Evolutionary conservation across 1,140 invertebrate species (phyloP).

Genomic region (Myzus persicae): DNA sequence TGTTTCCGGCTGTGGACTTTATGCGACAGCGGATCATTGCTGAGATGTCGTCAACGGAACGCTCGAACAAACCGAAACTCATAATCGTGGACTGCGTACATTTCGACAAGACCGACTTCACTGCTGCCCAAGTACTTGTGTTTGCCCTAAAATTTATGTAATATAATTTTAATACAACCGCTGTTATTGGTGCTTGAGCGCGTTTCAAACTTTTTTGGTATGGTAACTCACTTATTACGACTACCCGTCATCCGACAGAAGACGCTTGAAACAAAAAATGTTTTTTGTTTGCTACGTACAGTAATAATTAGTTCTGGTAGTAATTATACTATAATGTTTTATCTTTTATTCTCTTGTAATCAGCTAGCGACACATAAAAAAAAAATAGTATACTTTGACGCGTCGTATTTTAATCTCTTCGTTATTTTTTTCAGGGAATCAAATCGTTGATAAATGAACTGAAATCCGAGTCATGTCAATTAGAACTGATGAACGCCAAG

Average conservation of each 20-base stretch:
- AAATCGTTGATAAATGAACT: slow-evolving; percentile 46
- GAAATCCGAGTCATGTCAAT: not conserved
- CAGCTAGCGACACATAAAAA: too few species aligned
- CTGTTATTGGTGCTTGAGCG: not conserved
- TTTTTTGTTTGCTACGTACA: too few species aligned
- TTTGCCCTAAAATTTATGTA: not conserved
- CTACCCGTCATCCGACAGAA: too few species aligned
- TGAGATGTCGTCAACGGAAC: not conserved
- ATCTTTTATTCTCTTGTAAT: not conserved
- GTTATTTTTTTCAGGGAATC: slow-evolving; percentile 31
- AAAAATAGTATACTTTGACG: not conserved
- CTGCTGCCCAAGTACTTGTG: slow-evolving; percentile 64
- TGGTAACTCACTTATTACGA: not conserved
- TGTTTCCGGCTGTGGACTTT: slow-evolving; percentile 75
- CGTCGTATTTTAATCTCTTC: not conserved
- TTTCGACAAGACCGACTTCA: slow-evolving; percentile 69
- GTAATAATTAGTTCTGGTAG: too few species aligned
- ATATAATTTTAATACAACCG: not conserved
- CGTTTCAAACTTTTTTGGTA: not conserved
- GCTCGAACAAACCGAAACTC: not conserved
- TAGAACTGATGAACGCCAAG: slow-evolving; percentile 30
- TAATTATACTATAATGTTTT: too few species aligned
- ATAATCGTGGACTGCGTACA: slow-evolving; percentile 68
- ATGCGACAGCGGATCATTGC: slow-evolving; percentile 66
- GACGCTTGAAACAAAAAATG: too few species aligned